Percentiles rank a stretch among this genome's conserved stretches.
Evolutionary conservation across 2,888 invertebrate genomes (phyloP).

Genomic region (Drosophila anceps): DNA sequence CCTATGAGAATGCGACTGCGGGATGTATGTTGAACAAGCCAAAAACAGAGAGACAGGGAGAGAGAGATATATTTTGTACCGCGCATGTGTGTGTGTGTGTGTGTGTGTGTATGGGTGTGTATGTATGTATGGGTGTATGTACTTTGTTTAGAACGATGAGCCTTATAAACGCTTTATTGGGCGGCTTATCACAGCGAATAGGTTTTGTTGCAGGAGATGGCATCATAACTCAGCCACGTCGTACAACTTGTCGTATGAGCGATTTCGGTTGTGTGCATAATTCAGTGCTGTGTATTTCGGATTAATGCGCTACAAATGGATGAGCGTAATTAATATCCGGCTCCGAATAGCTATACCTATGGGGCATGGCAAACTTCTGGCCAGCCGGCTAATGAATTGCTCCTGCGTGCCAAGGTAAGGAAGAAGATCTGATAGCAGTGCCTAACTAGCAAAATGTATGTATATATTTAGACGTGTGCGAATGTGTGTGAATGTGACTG

Average conservation of each 20-base stretch:
- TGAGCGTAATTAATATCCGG: conserved; percentile 74
- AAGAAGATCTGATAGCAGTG: not conserved
- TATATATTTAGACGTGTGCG: conserved; percentile 5
- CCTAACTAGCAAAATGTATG: conserved; percentile 8
- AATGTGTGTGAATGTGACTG: not conserved
- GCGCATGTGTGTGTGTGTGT: not conserved
- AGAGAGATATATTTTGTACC: not conserved
- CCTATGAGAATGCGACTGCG: conserved; percentile 6
- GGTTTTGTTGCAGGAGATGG: not conserved
- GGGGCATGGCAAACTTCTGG: conserved; percentile 7
- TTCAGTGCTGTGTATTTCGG: conserved; percentile 52
- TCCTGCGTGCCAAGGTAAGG: conserved; percentile 42
- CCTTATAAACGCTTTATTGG: conserved; percentile 35
- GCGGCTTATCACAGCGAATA: conserved; percentile 7
- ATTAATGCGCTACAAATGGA: conserved; percentile 62
- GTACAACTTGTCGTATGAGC: conserved; percentile 59
- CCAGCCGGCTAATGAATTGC: conserved; percentile 57
- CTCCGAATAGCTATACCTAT: conserved; percentile 10
- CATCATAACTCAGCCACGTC: conserved; percentile 39
- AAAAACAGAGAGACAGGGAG: not conserved
- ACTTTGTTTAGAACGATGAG: conserved; percentile 23
- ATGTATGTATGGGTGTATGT: not conserved
- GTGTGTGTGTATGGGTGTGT: not conserved
- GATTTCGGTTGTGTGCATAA: conserved; percentile 54
- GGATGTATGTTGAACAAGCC: not conserved